Conservation (phyloP, 2,113 vertebrate species). For the Leucopsar rothschildi region DNA sequence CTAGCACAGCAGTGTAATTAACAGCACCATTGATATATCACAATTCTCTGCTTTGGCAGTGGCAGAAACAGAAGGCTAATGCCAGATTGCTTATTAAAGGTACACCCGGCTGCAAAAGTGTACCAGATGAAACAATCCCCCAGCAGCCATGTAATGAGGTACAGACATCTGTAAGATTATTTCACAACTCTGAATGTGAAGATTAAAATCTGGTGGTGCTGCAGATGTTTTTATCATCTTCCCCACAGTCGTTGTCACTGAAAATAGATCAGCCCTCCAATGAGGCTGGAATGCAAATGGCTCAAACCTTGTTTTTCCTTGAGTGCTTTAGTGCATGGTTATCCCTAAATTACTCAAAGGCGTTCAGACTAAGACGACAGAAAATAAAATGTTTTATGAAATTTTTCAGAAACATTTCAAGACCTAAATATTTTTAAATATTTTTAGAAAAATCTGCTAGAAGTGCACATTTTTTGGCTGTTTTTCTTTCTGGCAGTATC, state of each 20-base stretch:
- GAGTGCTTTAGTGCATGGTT: background rate
- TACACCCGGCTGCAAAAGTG: conserved; percentile 53
- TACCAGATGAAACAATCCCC: conserved; percentile 70
- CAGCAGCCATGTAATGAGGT: conserved; percentile 66
- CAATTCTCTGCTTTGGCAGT: conserved; percentile 45
- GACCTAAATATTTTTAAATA: background rate
- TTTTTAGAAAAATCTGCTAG: background rate
- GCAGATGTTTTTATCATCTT: conserved; percentile 43
- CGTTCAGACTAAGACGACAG: background rate
- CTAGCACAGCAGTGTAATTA: conserved; percentile 67
- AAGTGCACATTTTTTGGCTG: background rate
- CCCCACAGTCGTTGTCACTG: background rate
- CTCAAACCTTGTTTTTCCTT: background rate
- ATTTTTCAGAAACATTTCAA: background rate
- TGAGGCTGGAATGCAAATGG: background rate
- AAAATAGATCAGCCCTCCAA: conserved; percentile 41
- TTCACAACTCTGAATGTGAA: conserved; percentile 35
- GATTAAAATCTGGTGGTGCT: conserved; percentile 60
- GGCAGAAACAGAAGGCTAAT: conserved; percentile 70
- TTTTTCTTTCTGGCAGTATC: background rate
- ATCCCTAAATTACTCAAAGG: background rate
- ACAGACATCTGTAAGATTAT: conserved; percentile 71
- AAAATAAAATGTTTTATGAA: background rate
- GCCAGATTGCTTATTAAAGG: conserved; percentile 77
- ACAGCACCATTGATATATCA: conserved; percentile 58